Evolutionary conservation across 2,888 invertebrate species (phyloP), one percentile per base, ranked within the genome.

Genomic region (Pollenia amentaria): DNA sequence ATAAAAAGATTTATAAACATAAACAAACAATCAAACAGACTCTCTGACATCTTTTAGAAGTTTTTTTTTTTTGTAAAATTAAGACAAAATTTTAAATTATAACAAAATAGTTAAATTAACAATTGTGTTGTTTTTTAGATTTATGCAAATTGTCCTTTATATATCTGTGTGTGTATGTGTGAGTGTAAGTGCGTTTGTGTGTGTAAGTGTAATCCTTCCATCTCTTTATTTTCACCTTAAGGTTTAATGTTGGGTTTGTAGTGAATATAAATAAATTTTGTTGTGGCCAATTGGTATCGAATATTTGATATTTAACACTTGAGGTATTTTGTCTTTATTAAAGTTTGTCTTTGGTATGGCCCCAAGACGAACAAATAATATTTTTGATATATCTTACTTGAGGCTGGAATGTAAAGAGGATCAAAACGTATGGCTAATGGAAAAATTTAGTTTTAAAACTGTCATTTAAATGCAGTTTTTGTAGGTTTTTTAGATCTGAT

Each of bases 271-370:
- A 75, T 64, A 75, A 38, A 46, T 79, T 29, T 70, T 40, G 55
- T 57, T 51, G 40, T 18, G 44, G n/a, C 12, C 51, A 40, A 60
- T 67, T 18, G 64, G 40, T 65, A 42, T 57, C 21, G 44, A 44
- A 29, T 57, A 57, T 57, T 72, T 44, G 57, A 72, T 72, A 72
- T 72, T 44, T 72, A 72, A 57, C 72, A 72, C 72, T 72, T 72
- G 72, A 72, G 72, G 57, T 72, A 57, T 57, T 72, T 72, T 46
- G n/a, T 57, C 21, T 72, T 72, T 72, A 55, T 57, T 55, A 55
- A 55, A 44, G 42, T 55, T 55, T 29, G 16, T 40, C 10, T 44
- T 3, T 44, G 44, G 7, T 11, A 21, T 44, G 14, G 44, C 72
- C 57, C 16, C 11, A 57, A 57, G 72, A 16, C 0, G 9, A 46